Conservation (phyloP, 2,113 vertebrate species). For the Dasyurus viverrinus region DNA sequence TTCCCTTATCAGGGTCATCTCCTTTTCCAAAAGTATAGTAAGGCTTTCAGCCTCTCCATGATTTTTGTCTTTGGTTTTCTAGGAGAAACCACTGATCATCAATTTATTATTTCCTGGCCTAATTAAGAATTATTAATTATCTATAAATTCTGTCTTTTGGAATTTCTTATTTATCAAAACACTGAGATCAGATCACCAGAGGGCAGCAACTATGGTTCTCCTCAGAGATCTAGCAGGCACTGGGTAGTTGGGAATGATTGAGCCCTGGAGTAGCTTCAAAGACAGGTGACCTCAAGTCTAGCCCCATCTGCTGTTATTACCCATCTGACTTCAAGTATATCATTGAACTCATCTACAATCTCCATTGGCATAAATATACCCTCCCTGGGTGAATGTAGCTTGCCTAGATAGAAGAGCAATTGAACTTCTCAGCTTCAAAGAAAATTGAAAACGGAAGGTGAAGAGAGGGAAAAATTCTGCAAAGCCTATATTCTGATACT, state of each 20-base stretch:
- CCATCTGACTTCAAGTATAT: not conserved
- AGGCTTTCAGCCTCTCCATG: not conserved
- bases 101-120: not conserved
- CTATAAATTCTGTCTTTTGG: not conserved
- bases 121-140: not conserved
- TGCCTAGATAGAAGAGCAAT: rapidly evolving
- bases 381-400: not conserved
- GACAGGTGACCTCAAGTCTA: not conserved
- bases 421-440: rapidly evolving
- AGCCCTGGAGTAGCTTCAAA: not conserved
- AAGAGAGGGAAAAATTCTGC: rapidly evolving
- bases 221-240: not conserved
- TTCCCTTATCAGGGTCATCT: not conserved
- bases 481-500: not conserved
- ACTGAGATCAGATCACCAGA: not conserved
- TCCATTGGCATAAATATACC: not conserved
- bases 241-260: not conserved
- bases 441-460: rapidly evolving
- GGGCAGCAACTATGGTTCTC: not conserved
- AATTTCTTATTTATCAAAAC: not conserved
- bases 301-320: not conserved
- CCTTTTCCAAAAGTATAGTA: not conserved
- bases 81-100: not conserved
- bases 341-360: slow-evolving; percentile 24
- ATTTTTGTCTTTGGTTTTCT: not conserved